Conservation (phyloP, 2,797 vertebrate genomes). For the Sebastes steindachneri region DNA sequence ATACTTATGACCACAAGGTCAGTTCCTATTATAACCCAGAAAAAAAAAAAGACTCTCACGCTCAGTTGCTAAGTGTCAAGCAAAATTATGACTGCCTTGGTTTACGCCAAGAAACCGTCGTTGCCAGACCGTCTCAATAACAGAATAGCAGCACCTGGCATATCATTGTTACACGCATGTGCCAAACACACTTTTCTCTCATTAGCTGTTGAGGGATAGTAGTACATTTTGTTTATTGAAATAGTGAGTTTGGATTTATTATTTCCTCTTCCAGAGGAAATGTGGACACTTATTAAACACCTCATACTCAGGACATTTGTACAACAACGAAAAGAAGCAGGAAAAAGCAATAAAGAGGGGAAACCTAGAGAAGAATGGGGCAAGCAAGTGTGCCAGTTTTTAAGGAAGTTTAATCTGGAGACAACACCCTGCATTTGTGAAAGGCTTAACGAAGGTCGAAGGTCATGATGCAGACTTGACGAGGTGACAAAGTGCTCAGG, state of each 20-base stretch:
- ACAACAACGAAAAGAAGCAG: slow-evolving; percentile 53
- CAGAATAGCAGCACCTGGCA: slow-evolving; percentile 72
- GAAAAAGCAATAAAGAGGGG: slow-evolving; percentile 66
- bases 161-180: slow-evolving; percentile 67
- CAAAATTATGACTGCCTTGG: slow-evolving; percentile 62
- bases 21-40: slow-evolving; percentile 67
- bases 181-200: slow-evolving; percentile 79
- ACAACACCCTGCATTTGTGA: slow-evolving; percentile 69
- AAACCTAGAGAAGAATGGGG: slow-evolving; percentile 72
- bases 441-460: slow-evolving; percentile 37
- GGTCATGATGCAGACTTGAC: slow-evolving; percentile 69
- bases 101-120: slow-evolving; percentile 64
- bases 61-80: slow-evolving; percentile 70
- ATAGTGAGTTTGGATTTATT: slow-evolving; percentile 74
- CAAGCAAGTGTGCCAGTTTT: slow-evolving; percentile 40
- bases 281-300: slow-evolving; percentile 78
- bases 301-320: slow-evolving; percentile 57
- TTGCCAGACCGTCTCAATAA: slow-evolving; percentile 65
- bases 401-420: slow-evolving; percentile 66
- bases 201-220: slow-evolving; percentile 72
- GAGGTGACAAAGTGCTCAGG: slow-evolving; percentile 50
- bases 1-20: slow-evolving; percentile 61
- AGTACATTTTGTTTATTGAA: slow-evolving; percentile 81
- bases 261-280: slow-evolving; percentile 78
- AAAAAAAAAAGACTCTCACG: slow-evolving; percentile 53